A percentile compares a stretch with the other conserved stretches of the same genome.
Conservation (phyloP, 2,113 vertebrate species). For the Polyodon spathula region DNA sequence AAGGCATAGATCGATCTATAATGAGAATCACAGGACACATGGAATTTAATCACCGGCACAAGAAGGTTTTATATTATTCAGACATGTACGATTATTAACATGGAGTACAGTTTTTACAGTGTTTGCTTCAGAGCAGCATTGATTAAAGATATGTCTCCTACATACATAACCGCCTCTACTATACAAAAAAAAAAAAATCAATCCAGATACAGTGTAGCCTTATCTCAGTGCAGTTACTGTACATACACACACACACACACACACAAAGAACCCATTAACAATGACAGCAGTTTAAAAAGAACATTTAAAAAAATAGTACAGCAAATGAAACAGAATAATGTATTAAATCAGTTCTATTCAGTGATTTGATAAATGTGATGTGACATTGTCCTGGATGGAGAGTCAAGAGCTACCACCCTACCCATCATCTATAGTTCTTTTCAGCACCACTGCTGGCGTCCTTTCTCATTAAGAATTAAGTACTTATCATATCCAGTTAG, state of each 20-base stretch:
- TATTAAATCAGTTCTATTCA: slow-evolving; percentile 22
- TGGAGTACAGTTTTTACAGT: slow-evolving; percentile 21
- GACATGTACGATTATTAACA: slow-evolving; percentile 4
- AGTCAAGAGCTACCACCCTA: too few relatives aligned
- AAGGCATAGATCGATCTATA: too few relatives aligned
- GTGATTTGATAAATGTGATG: slow-evolving; percentile 10
- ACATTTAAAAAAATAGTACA: slow-evolving; percentile 10
- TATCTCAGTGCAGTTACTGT: slow-evolving; percentile 8
- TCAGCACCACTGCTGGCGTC: too few relatives aligned
- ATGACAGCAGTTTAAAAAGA: slow-evolving; percentile 12
- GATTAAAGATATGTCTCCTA: slow-evolving; percentile 8
- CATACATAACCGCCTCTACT: slow-evolving; percentile 7
- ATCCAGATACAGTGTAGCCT: slow-evolving; percentile 14
- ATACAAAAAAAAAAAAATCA: slow-evolving; percentile 13
- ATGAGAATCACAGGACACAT: too few relatives aligned
- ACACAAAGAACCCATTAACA: slow-evolving; percentile 27
- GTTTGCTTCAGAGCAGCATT: slow-evolving; percentile 22
- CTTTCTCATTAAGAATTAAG: too few relatives aligned
- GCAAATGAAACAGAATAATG: slow-evolving; percentile 12
- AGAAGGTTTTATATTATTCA: neutral
- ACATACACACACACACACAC: slow-evolving; percentile 9
- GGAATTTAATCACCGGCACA: neutral
- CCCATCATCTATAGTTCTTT: too few relatives aligned
- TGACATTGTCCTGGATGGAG: slow-evolving; percentile 31
- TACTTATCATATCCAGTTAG: too few relatives aligned